Percentiles rank a stretch among this genome's conserved stretches.
Conservation (phyloP, 2,113 vertebrate species). For the Apodemus sylvaticus region DNA sequence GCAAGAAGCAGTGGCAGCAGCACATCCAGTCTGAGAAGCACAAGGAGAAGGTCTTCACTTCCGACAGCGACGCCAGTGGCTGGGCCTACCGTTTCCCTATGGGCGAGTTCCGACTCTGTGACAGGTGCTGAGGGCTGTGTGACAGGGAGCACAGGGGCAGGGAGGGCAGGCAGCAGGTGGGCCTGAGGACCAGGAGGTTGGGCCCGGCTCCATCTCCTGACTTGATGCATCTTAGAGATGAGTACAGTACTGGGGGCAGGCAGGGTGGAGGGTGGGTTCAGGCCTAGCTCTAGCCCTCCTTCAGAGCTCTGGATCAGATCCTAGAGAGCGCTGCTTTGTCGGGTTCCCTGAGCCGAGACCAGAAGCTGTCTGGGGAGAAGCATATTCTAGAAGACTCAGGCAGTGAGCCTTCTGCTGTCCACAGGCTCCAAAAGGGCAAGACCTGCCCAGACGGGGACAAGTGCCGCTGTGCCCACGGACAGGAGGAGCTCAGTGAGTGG, state of each 20-base stretch:
- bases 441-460: constrained; percentile 91
- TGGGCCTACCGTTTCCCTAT: constrained; percentile 97
- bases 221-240: neutral
- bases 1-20: constrained; percentile 97
- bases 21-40: constrained; percentile 96
- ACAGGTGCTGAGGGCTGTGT: constrained; percentile 82
- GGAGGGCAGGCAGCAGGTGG: neutral
- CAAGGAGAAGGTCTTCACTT: constrained; percentile 96
- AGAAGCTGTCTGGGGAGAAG: neutral
- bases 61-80: constrained; percentile 91
- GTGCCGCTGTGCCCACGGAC: constrained; percentile 94
- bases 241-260: neutral
- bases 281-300: neutral
- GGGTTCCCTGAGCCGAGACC: neutral
- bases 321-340: neutral
- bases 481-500: constrained; percentile 95
- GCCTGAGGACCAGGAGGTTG: neutral
- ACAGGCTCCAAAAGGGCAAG: constrained; percentile 88
- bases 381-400: too few relatives aligned
- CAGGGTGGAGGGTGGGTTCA: neutral
- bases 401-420: constrained; percentile 45
- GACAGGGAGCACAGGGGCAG: neutral
- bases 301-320: neutral
- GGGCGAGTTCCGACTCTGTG: constrained; percentile 89
- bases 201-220: neutral